Base-by-base conservation (phyloP, 2,797 vertebrate genomes). In the Parambassis ranga region DNA sequence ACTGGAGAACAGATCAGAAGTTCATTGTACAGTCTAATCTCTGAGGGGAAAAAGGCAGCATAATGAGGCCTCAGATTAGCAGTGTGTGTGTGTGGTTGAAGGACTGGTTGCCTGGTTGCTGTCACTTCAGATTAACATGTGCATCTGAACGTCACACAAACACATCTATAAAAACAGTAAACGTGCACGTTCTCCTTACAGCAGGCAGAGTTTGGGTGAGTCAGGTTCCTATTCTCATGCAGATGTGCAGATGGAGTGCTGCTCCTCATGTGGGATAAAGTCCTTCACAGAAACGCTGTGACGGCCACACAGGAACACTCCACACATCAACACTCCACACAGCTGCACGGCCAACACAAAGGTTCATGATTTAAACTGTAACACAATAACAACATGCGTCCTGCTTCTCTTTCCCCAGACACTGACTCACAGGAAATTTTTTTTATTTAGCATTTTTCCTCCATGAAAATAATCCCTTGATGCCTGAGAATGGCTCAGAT, bases 11-110 rank as follows among this genome's bases (percentile, higher is more conserved):
- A 63, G 59, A 65, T 77, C 73, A 75, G 79, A 49, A 74, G 71
- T 77, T 68, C 49, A 55, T 76, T 79, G 78, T 57, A 62, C 41
- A 35, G 72, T 52, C 44, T 80, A 81, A 81, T 84, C 73, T 68
- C 63, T 66, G 51, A n/a, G n/a, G n/a, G n/a, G 43, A 19, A 76
- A 64, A 67, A 64, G 26, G 49, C 38, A 63, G 6, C 37, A 75
- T 79, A 70, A 79, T 68, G 53, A 48, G 19, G 33, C 32, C 26
- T 79, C 30, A 81, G 72, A 87, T 71, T 70, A 73, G 53, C 62
- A 19, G 22, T 20, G 4, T 50, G 36, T 61, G 44, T 65, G 32
- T 67, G 30, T 63, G 70, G 16, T 36, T 59, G 52, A 59, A 15
- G 0, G 44, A 31, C 48, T 42, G 36, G 35, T 50, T 49, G 47